A percentile compares a stretch with the other conserved stretches of the same genome.
Conservation (phyloP, 2,888 invertebrate species). For the Synanthedon vespiformis region DNA sequence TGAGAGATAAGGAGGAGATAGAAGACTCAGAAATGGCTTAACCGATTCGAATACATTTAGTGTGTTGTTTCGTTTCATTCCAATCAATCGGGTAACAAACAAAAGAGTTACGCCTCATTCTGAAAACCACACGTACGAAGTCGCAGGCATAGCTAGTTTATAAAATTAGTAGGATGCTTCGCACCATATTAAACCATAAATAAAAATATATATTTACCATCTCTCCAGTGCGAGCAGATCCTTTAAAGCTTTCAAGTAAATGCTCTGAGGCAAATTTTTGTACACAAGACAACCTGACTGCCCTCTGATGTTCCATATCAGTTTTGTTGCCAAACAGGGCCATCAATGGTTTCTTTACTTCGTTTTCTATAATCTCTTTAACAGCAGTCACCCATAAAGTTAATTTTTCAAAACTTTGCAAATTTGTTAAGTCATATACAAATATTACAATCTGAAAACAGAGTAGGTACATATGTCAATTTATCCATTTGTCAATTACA, state of each 20-base stretch:
- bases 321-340: constrained; percentile 79
- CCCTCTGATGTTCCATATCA: constrained; percentile 80
- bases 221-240: constrained; percentile 81
- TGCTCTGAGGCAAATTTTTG: constrained; percentile 75
- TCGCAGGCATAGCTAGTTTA: too few species aligned
- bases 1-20: too few species aligned
- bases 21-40: too few species aligned
- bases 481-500: too few species aligned
- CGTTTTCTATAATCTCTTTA: constrained; percentile 43
- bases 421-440: constrained; percentile 87
- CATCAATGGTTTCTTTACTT: constrained; percentile 65
- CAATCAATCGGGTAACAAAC: too few species aligned
- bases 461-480: background rate
- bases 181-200: constrained; percentile 1
- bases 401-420: constrained; percentile 82
- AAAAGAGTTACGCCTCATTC: too few species aligned
- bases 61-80: too few species aligned
- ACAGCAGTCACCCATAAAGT: constrained; percentile 76
- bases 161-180: too few species aligned
- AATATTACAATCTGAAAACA: constrained; percentile 76
- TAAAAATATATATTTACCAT: constrained; percentile 56
- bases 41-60: too few species aligned
- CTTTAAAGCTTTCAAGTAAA: constrained; percentile 71
- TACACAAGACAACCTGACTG: constrained; percentile 74
- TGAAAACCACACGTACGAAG: too few species aligned